These are phyloP conservation scores for Chalcis sispes DNA, from an alignment of 2,888 invertebrate species.

Conservation along the genomic window DNA sequence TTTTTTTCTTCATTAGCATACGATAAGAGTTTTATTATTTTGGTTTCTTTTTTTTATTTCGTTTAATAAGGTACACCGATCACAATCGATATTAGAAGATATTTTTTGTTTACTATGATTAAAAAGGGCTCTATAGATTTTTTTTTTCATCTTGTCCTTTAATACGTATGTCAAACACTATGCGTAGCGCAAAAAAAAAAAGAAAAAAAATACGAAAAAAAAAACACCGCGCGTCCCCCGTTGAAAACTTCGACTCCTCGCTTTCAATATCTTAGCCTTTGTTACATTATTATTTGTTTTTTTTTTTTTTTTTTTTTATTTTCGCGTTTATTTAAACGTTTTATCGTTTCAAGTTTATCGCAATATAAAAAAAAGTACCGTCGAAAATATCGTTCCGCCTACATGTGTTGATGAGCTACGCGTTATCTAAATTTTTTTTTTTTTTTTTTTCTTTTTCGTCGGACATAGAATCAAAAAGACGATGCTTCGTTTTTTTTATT, in stretches of 20 bases:
- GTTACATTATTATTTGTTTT: background rate
- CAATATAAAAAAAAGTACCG: constrained; percentile 36
- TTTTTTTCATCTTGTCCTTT: constrained; percentile 48
- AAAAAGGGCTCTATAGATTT: no score
- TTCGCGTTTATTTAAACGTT: constrained; percentile 5
- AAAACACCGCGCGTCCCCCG: constrained; percentile 16
- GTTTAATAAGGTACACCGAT: constrained; percentile 70
- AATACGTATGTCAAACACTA: background rate
- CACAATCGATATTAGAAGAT: constrained; percentile 64
- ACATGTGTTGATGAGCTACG: constrained; percentile 29
- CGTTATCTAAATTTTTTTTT: constrained; percentile 23
- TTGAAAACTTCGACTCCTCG: constrained; percentile 46
- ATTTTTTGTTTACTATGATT: constrained; percentile 36
- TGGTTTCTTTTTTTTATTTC: constrained; percentile 62
- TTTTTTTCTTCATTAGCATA: constrained; percentile 26
- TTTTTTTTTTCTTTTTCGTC: constrained; percentile 5
- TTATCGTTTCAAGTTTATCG: no score
- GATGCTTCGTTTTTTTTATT: background rate
- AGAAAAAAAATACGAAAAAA: constrained; percentile 12
- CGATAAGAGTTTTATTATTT: constrained; percentile 40
- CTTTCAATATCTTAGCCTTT: background rate
- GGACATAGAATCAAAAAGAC: constrained; percentile 7
- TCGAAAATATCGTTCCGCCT: constrained; percentile 40
- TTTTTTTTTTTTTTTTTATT: background rate
- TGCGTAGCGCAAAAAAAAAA: background rate